A percentile compares a stretch with the other conserved stretches of the same genome.
phyloP scores from a whole-genome alignment of 2,113 vertebrate genomes.

The Silurus asotus region DNA sequence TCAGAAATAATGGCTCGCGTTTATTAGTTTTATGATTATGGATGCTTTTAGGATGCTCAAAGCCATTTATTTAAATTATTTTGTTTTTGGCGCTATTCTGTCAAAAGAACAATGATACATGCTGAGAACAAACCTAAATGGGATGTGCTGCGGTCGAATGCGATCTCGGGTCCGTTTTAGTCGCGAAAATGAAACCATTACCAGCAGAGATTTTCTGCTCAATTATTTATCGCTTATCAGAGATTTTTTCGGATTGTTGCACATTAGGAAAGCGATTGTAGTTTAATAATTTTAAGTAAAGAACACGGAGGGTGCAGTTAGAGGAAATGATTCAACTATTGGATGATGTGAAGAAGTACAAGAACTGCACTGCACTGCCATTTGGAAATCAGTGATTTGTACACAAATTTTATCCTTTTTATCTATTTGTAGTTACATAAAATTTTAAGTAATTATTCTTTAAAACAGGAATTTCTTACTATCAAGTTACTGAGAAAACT shows the following conservation, averaged over 20 bases:
- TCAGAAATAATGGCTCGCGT: background rate
- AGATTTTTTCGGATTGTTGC: background rate
- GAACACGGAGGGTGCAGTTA: background rate
- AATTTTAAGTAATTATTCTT: too few relatives aligned
- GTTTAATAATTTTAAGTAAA: conserved; percentile 15
- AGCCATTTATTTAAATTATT: background rate
- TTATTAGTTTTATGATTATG: background rate
- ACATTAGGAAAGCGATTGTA: background rate
- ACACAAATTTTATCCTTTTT: background rate
- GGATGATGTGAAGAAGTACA: background rate
- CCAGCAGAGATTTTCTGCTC: background rate
- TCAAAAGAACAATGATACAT: background rate
- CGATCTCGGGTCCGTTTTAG: too few relatives aligned
- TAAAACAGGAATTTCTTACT: background rate
- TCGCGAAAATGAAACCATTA: background rate
- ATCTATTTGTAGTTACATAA: background rate
- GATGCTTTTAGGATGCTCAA: background rate
- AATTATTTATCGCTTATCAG: background rate
- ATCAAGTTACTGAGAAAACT: background rate
- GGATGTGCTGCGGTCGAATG: background rate
- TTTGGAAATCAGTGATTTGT: background rate
- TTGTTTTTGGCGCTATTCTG: background rate
- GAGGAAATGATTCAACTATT: background rate
- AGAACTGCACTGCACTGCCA: background rate
- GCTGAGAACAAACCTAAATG: background rate